phyloP scores from a whole-genome alignment of 2,797 vertebrate species.

The Orestias chungarensis region DNA sequence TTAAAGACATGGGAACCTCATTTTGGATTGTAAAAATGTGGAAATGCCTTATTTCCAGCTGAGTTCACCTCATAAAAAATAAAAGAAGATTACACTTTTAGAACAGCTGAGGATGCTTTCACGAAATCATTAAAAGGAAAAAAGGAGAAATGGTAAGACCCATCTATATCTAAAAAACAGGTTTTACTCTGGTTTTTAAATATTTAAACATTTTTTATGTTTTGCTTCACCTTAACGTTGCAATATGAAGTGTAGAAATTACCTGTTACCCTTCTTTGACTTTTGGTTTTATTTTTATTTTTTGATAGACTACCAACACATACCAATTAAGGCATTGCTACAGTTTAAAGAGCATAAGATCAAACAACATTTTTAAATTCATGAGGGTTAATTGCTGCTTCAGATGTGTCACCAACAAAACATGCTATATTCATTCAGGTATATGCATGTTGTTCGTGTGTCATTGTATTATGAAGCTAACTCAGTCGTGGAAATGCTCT shows the following conservation, averaged over 20 bases:
- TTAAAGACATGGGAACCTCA: conserved; percentile 54
- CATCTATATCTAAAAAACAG: conserved; percentile 52
- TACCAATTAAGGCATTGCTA: conserved; percentile 8
- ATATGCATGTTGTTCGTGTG: conserved; percentile 56
- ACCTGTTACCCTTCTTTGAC: conserved; percentile 25
- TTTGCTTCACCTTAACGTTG: conserved; percentile 43
- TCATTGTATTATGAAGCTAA: conserved; percentile 38
- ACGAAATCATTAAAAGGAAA: conserved; percentile 29
- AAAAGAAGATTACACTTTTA: conserved; percentile 44
- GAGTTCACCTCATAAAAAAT: conserved; percentile 57
- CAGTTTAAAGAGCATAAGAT: conserved; percentile 3
- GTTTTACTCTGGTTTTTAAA: conserved; percentile 58
- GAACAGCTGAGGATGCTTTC: conserved; percentile 49
- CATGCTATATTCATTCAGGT: conserved; percentile 56
- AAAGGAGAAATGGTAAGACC: conserved; percentile 23
- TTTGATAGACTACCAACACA: conserved; percentile 21
- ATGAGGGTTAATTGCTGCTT: conserved; percentile 36
- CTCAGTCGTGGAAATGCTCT: conserved; percentile 41
- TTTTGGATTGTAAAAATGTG: conserved; percentile 46
- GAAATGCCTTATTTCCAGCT: conserved; percentile 56
- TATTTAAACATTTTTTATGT: conserved; percentile 54
- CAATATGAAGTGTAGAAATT: conserved; percentile 32
- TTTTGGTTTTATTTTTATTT: conserved; percentile 39
- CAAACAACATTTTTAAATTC: background rate
- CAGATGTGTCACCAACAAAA: conserved; percentile 44